Evolutionary conservation across 1,140 invertebrate species (phyloP), one percentile per base, ranked within the genome.

Genomic region (Drosophila quadrilineata): DNA sequence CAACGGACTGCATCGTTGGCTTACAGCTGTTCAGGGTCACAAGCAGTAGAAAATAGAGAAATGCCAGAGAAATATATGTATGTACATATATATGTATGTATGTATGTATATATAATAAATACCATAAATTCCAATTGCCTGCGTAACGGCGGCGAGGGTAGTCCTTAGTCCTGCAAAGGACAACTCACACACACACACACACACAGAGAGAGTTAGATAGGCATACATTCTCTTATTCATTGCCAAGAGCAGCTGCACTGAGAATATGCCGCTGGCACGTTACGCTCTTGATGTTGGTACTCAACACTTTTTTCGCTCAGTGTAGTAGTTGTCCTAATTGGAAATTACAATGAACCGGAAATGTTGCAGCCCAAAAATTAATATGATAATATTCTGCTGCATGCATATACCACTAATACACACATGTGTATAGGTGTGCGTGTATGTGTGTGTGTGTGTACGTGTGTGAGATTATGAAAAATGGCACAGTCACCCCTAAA

Each of bases 121-220:
- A 82, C 67, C 76, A 80, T 68, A 80, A 71, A 80, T 80, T 80
- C 75, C 76, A 76, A 75, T 82, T 82, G 76, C 64, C 68, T 43
- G 52, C 38, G 40, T n/a, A n/a, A n/a, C n/a, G 69, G 33, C 10
- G 3, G 28, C 71, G 71, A 52, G 71, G 75, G 75, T 80, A 63
- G 75, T 35, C n/a, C n/a, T n/a, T n/a, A n/a, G n/a, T n/a, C n/a
- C n/a, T n/a, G n/a, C n/a, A n/a, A 74, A 54, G 46, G 56, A 68
- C 41, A 43, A 54, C 28, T 59, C 9, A n/a, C n/a, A n/a, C n/a
- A n/a, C n/a, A n/a, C n/a, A n/a, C n/a, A n/a, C n/a, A n/a, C n/a
- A n/a, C n/a, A n/a, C n/a, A n/a, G n/a, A n/a, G n/a, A n/a, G n/a
- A n/a, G n/a, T n/a, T n/a, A n/a, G 6, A 36, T 31, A 46, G 14